phyloP scores from a whole-genome alignment of 2,888 invertebrate species.

The Cosmia pyralina region DNA sequence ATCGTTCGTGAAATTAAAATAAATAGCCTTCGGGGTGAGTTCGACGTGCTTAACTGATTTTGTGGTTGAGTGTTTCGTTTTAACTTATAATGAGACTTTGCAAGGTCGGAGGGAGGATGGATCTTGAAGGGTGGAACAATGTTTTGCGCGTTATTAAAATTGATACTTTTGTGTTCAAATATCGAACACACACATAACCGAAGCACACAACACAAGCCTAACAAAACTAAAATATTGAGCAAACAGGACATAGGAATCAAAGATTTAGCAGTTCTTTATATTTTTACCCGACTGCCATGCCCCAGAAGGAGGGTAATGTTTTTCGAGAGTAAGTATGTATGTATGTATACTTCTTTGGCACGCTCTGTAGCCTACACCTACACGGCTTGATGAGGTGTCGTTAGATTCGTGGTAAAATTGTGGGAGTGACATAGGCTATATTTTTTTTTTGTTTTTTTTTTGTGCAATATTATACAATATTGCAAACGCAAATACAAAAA shows the following conservation, averaged over 20 bases:
- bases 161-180: neutral
- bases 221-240: neutral
- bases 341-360: too few relatives aligned
- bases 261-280: neutral
- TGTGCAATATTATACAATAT: too few relatives aligned
- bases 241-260: neutral
- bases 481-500: too few relatives aligned
- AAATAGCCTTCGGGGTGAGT: conserved; percentile 31
- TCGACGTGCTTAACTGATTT: conserved; percentile 51
- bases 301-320: too few relatives aligned
- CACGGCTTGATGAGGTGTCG: too few relatives aligned
- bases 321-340: too few relatives aligned
- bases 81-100: conserved; percentile 26
- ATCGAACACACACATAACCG: neutral
- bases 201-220: neutral
- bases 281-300: neutral
- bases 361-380: too few relatives aligned
- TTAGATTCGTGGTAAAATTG: too few relatives aligned
- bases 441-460: too few relatives aligned
- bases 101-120: conserved; percentile 25
- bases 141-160: neutral
- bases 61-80: conserved; percentile 27
- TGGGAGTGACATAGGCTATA: too few relatives aligned
- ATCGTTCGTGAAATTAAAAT: conserved; percentile 46
- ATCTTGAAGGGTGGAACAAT: conserved; percentile 11